These are phyloP conservation scores for Plectrocnemia conspersa DNA, from an alignment of 1,140 invertebrate genomes.

Conservation along the genomic window DNA sequence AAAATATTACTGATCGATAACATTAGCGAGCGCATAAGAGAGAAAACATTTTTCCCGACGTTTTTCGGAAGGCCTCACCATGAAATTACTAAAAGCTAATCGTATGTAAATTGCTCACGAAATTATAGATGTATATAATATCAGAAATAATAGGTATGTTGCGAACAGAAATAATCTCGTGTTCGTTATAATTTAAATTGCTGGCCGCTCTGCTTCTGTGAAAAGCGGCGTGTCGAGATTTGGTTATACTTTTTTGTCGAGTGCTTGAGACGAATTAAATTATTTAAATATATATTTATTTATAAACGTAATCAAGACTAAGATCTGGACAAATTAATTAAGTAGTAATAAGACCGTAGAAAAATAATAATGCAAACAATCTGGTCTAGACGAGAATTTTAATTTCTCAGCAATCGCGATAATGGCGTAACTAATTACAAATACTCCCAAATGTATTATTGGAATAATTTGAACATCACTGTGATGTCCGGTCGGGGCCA, in stretches of 20 bases:
- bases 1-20: constrained; percentile 11
- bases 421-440: constrained; percentile 1
- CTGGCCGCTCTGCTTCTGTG: constrained; percentile 19
- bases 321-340: no score
- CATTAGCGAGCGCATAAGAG: constrained; percentile 3
- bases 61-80: constrained; percentile 16
- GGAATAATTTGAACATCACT: not conserved
- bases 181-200: constrained; percentile 24
- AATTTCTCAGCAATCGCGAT: no score
- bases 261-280: no score
- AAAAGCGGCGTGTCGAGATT: no score
- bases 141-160: constrained; percentile 22
- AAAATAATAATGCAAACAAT: no score
- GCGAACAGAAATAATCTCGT: constrained; percentile 21
- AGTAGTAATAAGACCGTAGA: no score
- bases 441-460: not conserved
- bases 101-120: constrained; percentile 28
- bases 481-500: not conserved
- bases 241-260: no score
- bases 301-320: no score
- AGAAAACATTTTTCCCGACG: not conserved
- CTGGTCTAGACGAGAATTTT: no score
- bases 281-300: no score
- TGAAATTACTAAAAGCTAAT: constrained; percentile 26
- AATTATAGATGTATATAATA: constrained; percentile 28